Conservation (phyloP, 2,113 vertebrate species). For the Apus apus region DNA sequence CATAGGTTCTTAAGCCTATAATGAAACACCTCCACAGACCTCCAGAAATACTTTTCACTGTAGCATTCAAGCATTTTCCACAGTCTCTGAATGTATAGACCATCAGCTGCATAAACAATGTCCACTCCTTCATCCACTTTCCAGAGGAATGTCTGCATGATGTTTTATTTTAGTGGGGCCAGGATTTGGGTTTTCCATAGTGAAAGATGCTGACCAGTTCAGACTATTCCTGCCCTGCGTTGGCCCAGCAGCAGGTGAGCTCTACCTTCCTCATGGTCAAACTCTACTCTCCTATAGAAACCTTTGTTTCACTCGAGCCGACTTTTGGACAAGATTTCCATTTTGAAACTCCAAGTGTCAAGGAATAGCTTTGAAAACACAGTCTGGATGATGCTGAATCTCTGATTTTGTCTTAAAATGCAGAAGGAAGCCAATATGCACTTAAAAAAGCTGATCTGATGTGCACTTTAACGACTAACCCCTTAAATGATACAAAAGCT, state of each 20-base stretch:
- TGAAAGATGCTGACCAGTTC: background rate
- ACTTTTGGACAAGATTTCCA: background rate
- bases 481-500: background rate
- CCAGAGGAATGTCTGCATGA: background rate
- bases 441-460: background rate
- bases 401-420: background rate
- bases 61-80: background rate
- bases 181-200: background rate
- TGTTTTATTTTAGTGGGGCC: background rate
- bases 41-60: background rate
- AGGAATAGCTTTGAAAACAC: background rate
- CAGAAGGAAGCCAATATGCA: background rate
- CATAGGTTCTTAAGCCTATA: background rate
- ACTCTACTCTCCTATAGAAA: background rate
- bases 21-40: background rate
- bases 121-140: background rate
- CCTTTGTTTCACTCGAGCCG: background rate
- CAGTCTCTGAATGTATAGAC: background rate
- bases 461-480: background rate
- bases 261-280: background rate
- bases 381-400: background rate
- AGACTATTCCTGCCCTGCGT: background rate
- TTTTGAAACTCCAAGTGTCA: background rate
- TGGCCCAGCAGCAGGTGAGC: background rate
- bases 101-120: background rate